Percentiles rank a stretch among this genome's conserved stretches.
phyloP scores from a whole-genome alignment of 2,888 invertebrate species.

The Automeris io region DNA sequence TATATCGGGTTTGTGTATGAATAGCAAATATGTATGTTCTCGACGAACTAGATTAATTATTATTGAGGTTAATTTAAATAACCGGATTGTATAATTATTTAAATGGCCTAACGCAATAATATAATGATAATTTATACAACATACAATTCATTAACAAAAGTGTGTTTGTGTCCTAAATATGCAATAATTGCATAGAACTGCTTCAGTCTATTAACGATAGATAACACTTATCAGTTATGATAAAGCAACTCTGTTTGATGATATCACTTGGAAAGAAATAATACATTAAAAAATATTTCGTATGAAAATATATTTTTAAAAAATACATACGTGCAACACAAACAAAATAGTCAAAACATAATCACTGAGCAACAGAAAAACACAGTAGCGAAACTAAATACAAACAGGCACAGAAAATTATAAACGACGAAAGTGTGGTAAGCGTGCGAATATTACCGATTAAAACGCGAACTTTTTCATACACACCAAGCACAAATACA shows the following conservation, averaged over 20 bases:
- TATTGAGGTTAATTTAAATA: too few species aligned
- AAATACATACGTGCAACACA: slow-evolving; percentile 54
- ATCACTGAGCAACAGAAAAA: slow-evolving; percentile 58
- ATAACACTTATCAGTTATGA: slow-evolving; percentile 63
- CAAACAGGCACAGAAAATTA: slow-evolving; percentile 39
- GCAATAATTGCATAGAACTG: slow-evolving; percentile 43
- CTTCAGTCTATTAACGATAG: slow-evolving; percentile 38
- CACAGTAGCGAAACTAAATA: slow-evolving; percentile 52
- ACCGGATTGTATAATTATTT: too few species aligned
- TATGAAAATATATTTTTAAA: slow-evolving; percentile 20
- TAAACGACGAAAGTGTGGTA: slow-evolving; percentile 31
- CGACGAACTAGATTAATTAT: too few species aligned
- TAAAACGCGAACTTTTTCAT: slow-evolving; percentile 49
- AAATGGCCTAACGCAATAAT: too few species aligned
- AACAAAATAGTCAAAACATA: slow-evolving; percentile 46
- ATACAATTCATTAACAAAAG: neutral
- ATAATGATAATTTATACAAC: too few species aligned
- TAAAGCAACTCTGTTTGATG: slow-evolving; percentile 66
- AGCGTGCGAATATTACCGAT: slow-evolving; percentile 43
- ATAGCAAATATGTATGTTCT: too few species aligned
- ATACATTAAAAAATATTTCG: slow-evolving; percentile 19
- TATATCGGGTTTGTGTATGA: too few species aligned
- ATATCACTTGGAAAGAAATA: slow-evolving; percentile 45
- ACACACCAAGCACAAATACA: slow-evolving; percentile 58
- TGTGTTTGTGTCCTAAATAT: slow-evolving; percentile 30